Conservation (phyloP, 2,888 invertebrate species). For the Hirtodrosophila cameraria region DNA sequence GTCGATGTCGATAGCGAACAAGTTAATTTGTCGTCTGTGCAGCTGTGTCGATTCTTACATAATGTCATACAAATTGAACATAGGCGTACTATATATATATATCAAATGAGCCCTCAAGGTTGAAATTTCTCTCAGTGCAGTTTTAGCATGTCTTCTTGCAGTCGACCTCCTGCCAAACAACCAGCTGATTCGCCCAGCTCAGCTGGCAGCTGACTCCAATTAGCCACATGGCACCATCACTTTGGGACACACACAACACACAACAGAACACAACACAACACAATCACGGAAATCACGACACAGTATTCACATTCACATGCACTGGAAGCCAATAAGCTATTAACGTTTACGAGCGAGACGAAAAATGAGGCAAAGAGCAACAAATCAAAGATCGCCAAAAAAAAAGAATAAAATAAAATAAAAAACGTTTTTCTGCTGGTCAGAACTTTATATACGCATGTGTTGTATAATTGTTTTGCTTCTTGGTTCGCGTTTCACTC, state of each 20-base stretch:
- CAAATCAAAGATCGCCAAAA: conserved; percentile 3
- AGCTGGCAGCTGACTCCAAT: conserved; percentile 77
- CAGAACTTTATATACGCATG: no score
- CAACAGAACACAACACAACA: neutral
- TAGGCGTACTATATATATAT: neutral
- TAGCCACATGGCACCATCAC: conserved; percentile 64
- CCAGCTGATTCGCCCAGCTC: conserved; percentile 65
- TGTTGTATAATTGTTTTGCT: no score
- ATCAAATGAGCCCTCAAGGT: conserved; percentile 5
- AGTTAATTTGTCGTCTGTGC: conserved; percentile 32
- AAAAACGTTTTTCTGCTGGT: neutral
- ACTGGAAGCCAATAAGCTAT: conserved; percentile 46
- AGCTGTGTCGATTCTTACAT: conserved; percentile 32
- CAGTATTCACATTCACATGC: conserved; percentile 29
- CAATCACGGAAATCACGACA: conserved; percentile 26
- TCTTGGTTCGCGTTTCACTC: no score
- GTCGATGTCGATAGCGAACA: conserved; percentile 7
- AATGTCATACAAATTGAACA: conserved; percentile 12
- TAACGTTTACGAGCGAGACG: conserved; percentile 50
- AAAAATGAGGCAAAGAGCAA: conserved; percentile 11
- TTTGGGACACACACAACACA: conserved; percentile 6
- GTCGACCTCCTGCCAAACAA: conserved; percentile 51
- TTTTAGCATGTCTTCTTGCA: conserved; percentile 19
- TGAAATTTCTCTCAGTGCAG: conserved; percentile 57
- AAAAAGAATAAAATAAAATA: neutral